A percentile compares a stretch with the other conserved stretches of the same genome.
Evolutionary conservation across 1,140 invertebrate species (phyloP).

Genomic region (Himalopsyche phryganea): DNA sequence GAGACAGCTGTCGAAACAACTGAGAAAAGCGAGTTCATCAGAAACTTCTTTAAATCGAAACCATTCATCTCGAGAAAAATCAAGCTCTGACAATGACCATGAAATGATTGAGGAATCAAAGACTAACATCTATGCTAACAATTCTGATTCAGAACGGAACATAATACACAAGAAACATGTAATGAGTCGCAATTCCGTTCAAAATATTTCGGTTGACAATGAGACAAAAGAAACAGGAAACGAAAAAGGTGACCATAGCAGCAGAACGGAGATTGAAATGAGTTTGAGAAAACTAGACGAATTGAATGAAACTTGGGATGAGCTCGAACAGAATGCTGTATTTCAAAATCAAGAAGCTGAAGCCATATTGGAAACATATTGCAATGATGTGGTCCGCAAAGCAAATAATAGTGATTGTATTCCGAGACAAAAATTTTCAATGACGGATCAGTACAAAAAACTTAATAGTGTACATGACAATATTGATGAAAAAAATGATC

Average conservation of each 20-base stretch:
- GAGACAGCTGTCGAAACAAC: constrained; percentile 40
- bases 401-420: neutral
- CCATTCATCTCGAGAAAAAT: constrained; percentile 3
- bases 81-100: neutral
- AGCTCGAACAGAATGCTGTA: neutral
- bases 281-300: neutral
- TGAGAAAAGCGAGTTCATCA: too few relatives aligned
- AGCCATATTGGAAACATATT: neutral
- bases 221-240: neutral
- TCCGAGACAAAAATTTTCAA: neutral
- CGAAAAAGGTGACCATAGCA: neutral
- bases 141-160: neutral
- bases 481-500: neutral
- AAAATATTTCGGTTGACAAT: neutral
- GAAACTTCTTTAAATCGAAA: neutral
- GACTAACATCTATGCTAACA: neutral
- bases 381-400: neutral
- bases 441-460: neutral
- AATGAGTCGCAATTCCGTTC: neutral
- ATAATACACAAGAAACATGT: neutral
- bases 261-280: neutral
- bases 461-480: neutral
- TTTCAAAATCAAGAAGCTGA: neutral
- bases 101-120: neutral
- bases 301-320: neutral